Base-by-base conservation (phyloP, 2,888 invertebrate genomes). In the Acanthosepion pharaonis region DNA sequence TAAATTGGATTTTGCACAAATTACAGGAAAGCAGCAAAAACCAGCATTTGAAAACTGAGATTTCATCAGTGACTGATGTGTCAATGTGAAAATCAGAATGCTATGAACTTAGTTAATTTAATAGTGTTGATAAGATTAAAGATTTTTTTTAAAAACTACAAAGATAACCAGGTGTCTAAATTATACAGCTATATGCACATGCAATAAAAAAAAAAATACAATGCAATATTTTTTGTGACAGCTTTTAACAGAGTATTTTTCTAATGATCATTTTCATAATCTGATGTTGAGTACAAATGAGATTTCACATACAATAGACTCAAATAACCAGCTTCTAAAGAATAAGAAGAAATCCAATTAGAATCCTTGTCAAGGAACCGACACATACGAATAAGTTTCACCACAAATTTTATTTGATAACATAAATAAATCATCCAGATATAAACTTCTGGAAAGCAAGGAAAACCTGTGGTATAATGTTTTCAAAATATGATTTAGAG, bases 241-340 rank as follows among this genome's bases (percentile, higher is more conserved):
- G 15, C 18, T 18, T 55, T 55, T 18, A 55, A 59, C 23, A 59
- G 1, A 20, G 5, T 59, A 59, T 59, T 59, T 59, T 59, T 23
- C 59, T 23, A 59, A 59, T 59, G 23, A 59, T 59, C 59, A 23
- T 59, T 59, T 23, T 59, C 59, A 59, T 59, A 20, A 59, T 59
- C n/a, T 78, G n/a, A 78, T 78, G n/a, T n/a, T n/a, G 8, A 78
- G 78, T 9, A 28, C 78, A 78, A 78, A 78, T n/a, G 15, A n/a
- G 78, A 78, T 78, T 78, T n/a, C n/a, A n/a, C 78, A n/a, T 78
- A 78, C n/a, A 78, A 78, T 78, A n/a, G 78, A 78, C n/a, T 78
- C 78, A 78, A 59, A 59, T 59, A 59, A 28, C 78, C 28, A 78
- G 78, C 15, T 78, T 78, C 28, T 11, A 78, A 78, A 78, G 78